A percentile compares a stretch with the other conserved stretches of the same genome.
Conservation (phyloP, 2,888 invertebrate species). For the Cordilura impudica region DNA sequence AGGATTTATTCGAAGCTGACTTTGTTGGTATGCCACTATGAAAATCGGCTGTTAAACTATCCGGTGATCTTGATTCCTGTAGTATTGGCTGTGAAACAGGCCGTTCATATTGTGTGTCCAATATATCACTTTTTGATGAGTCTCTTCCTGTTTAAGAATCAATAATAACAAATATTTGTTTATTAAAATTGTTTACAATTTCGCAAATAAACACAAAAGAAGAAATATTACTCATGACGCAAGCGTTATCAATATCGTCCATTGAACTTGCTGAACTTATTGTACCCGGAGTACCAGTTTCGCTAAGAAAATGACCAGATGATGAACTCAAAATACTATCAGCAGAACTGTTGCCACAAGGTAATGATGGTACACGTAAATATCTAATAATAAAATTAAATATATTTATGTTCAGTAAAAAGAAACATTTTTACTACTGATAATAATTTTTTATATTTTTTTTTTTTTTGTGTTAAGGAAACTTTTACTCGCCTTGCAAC, state of each 20-base stretch:
- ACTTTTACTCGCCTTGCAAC: constrained; percentile 74
- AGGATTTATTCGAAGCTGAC: constrained; percentile 71
- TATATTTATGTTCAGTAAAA: no score
- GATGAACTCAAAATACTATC: constrained; percentile 79
- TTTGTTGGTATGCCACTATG: constrained; percentile 61
- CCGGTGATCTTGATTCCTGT: constrained; percentile 63
- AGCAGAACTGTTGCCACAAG: constrained; percentile 79
- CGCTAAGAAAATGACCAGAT: constrained; percentile 78
- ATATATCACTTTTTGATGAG: constrained; percentile 75
- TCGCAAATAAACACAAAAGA: not conserved
- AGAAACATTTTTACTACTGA: no score
- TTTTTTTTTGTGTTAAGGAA: no score
- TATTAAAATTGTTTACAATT: not conserved
- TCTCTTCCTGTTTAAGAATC: constrained; percentile 71
- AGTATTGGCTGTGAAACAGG: constrained; percentile 26
- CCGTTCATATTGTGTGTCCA: constrained; percentile 41
- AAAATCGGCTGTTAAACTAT: constrained; percentile 47
- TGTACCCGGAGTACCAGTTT: constrained; percentile 82
- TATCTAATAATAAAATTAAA: constrained; percentile 73
- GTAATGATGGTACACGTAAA: constrained; percentile 78
- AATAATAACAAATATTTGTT: not conserved
- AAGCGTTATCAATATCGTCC: constrained; percentile 80
- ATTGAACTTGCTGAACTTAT: constrained; percentile 86
- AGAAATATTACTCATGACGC: constrained; percentile 57
- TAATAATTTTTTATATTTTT: no score